Evolutionary conservation across 2,888 invertebrate species (phyloP), one percentile per base, ranked within the genome.

Genomic region (Perizoma flavofasciatum): DNA sequence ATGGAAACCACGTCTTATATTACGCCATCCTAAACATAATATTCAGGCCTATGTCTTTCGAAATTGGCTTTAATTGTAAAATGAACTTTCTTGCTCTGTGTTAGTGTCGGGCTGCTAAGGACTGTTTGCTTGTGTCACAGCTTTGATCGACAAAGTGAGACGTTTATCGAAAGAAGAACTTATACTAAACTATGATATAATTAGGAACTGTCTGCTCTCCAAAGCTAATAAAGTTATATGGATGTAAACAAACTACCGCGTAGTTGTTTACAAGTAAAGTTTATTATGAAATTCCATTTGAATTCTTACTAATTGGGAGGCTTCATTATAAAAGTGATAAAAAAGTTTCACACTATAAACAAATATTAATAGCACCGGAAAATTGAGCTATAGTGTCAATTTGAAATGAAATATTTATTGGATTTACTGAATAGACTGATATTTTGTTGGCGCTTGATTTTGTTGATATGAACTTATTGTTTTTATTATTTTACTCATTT

Each of bases 151-250:
- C n/a, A n/a, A 10, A 10, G 41, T 10, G 41, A 5, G 41, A 41
- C 4, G 10, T 41, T 2, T 41, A n/a, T 41, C 1, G n/a, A 11
- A 44, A 5, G 0, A 9, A 6, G 48, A 47, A 51, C 39, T 47
- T 32, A 54, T 8, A 50, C 47, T 51, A 59, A 52, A 56, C 53
- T 56, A 56, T 61, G 53, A 56, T 66, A 67, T 74, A 77, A 81
- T 77, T 73, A 77, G 62, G 60, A 66, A 63, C 69, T 65, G 68
- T 60, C 37, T 63, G 69, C 64, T 66, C 61, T 73, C 70, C 71
- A 74, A 73, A 73, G 66, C 71, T 73, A 78, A 81, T 81, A 79
- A 81, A 81, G 68, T 80, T 79, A 76, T 79, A 77, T 73, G 66
- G 72, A 70, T 74, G 71, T 78, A 76, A 78, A 81, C 80, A 77